These are phyloP conservation scores for Urocitellus parryii DNA, from an alignment of 2,113 vertebrate species.

Conservation along the genomic window DNA sequence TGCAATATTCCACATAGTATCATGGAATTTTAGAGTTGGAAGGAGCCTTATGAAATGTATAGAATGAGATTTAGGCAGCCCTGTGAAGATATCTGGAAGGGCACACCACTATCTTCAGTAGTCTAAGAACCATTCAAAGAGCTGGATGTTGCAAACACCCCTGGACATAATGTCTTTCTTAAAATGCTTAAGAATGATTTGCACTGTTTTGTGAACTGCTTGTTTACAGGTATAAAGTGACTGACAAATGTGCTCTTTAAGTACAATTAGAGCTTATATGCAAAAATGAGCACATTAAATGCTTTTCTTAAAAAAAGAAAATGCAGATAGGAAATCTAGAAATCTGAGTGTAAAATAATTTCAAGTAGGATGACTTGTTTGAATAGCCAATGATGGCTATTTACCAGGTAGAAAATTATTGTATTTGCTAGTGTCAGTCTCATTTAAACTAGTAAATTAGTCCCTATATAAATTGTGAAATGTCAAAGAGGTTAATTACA, in stretches of 20 bases:
- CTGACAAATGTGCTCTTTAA: conserved; percentile 44
- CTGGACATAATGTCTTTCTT: neutral
- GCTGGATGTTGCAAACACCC: neutral
- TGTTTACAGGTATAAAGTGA: conserved; percentile 32
- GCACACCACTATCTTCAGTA: neutral
- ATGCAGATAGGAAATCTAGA: neutral
- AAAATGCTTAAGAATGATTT: conserved; percentile 44
- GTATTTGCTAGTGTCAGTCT: neutral
- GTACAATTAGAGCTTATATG: neutral
- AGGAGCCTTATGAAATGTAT: conserved; percentile 60
- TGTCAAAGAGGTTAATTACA: conserved; percentile 18
- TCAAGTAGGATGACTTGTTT: neutral
- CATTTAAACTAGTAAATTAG: conserved; percentile 62
- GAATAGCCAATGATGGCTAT: neutral
- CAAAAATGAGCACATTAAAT: neutral
- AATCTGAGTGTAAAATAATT: neutral
- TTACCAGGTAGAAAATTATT: conserved; percentile 42
- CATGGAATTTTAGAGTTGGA: conserved; percentile 18
- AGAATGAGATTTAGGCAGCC: conserved; percentile 73
- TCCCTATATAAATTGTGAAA: conserved; percentile 73
- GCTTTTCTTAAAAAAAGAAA: neutral
- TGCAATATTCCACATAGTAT: conserved; percentile 48
- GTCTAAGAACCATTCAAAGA: conserved; percentile 65
- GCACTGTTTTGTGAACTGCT: neutral
- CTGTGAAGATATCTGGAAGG: conserved; percentile 69